Percentiles rank a stretch among this genome's conserved stretches.
These are phyloP conservation scores for Lycaena phlaeas DNA, from an alignment of 2,888 invertebrate species.

Conservation along the genomic window DNA sequence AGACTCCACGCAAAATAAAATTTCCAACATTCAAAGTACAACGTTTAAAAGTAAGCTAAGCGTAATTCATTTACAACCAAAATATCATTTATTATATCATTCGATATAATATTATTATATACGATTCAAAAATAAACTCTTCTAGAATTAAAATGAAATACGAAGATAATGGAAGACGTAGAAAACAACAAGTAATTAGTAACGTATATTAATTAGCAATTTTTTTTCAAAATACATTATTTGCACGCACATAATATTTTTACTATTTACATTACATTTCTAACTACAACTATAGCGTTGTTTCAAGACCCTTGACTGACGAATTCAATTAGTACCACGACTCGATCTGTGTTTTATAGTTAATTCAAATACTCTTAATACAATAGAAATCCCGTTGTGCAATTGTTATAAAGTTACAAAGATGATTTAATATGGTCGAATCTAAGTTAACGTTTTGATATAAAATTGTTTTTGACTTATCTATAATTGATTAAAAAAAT, in stretches of 20 bases:
- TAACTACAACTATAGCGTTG: constrained; percentile 46
- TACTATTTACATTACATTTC: constrained; percentile 51
- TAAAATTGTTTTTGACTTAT: constrained; percentile 2
- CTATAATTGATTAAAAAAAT: neutral
- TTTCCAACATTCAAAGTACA: neutral
- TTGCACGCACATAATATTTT: constrained; percentile 55
- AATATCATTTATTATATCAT: neutral
- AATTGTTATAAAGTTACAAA: constrained; percentile 17
- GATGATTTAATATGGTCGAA: constrained; percentile 14
- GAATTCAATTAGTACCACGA: constrained; percentile 30
- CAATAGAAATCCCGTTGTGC: constrained; percentile 19
- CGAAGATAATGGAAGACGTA: constrained; percentile 50
- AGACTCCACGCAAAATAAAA: constrained; percentile 31
- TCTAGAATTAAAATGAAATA: constrained; percentile 7
- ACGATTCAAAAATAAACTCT: neutral
- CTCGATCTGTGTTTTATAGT: constrained; percentile 1
- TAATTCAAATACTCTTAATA: constrained; percentile 7
- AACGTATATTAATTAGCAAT: constrained; percentile 12
- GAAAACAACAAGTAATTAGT: constrained; percentile 32
- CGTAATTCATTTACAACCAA: too few species aligned
- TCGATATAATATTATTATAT: too few species aligned
- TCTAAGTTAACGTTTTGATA: constrained; percentile 6
- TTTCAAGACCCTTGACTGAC: constrained; percentile 36
- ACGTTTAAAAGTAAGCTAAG: neutral
- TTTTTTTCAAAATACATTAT: constrained; percentile 26